Evolutionary conservation across 2,888 invertebrate genomes (phyloP).

Genomic region (Glyphotaelius pellucidus): DNA sequence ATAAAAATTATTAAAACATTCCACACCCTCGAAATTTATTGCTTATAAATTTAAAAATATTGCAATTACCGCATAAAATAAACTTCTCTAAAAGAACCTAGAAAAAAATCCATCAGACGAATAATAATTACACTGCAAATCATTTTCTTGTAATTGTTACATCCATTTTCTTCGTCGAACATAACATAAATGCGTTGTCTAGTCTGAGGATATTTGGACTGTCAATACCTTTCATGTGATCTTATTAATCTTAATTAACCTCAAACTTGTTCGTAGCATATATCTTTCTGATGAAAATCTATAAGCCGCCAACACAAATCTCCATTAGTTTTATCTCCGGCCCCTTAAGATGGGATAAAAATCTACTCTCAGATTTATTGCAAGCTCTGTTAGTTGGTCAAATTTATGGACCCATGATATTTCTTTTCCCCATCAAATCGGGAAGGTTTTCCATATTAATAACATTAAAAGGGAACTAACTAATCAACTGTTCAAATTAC

Average conservation of each 20-base stretch:
- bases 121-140: too few relatives aligned
- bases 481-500: not conserved
- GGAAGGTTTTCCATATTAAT: not conserved
- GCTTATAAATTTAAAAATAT: too few relatives aligned
- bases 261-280: slow-evolving; percentile 15
- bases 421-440: not conserved
- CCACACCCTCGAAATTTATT: too few relatives aligned
- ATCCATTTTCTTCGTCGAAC: not conserved
- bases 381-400: not conserved
- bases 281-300: slow-evolving; percentile 50
- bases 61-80: too few relatives aligned
- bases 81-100: too few relatives aligned
- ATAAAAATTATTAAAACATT: too few relatives aligned
- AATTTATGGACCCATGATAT: not conserved
- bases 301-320: slow-evolving; percentile 50
- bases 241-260: not conserved
- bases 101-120: too few relatives aligned
- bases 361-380: slow-evolving; percentile 3
- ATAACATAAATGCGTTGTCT: not conserved
- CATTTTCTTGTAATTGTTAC: too few relatives aligned
- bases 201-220: not conserved
- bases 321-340: slow-evolving; percentile 45
- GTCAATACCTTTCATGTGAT: not conserved
- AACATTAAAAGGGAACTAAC: not conserved
- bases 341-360: slow-evolving; percentile 28